Conservation (phyloP, 2,888 invertebrate species). For the Rhodophaea formosa region DNA sequence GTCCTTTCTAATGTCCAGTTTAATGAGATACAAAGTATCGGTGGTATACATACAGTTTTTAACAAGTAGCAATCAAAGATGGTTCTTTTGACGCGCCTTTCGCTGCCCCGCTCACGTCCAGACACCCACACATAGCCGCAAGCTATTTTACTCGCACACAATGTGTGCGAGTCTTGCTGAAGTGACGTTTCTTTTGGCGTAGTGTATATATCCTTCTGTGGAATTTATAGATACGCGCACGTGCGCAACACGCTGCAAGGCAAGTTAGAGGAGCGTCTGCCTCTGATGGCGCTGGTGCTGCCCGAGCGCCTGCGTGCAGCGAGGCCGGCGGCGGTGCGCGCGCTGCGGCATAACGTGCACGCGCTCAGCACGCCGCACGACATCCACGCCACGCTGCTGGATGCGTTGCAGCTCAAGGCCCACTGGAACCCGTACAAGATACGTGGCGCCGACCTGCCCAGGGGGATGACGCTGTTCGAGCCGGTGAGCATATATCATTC, state of each 20-base stretch:
- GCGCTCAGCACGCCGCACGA: slow-evolving; percentile 94
- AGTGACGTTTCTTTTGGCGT: too few relatives aligned
- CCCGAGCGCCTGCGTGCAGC: slow-evolving; percentile 85
- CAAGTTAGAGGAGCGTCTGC: slow-evolving; percentile 94
- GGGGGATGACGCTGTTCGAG: slow-evolving; percentile 83
- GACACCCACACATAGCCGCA: too few relatives aligned
- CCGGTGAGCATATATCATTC: slow-evolving; percentile 64
- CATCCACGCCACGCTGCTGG: slow-evolving; percentile 85
- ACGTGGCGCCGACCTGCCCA: slow-evolving; percentile 73
- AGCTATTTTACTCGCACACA: too few relatives aligned
- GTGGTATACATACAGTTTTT: too few relatives aligned
- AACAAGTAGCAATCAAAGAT: too few relatives aligned
- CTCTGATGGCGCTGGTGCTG: slow-evolving; percentile 90
- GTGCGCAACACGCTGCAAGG: slow-evolving; percentile 94
- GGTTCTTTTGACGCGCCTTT: too few relatives aligned
- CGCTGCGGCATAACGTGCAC: slow-evolving; percentile 83
- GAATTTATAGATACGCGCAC: slow-evolving; percentile 84
- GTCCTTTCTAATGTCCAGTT: too few relatives aligned
- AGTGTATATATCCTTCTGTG: too few relatives aligned
- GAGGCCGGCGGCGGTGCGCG: slow-evolving; percentile 66
- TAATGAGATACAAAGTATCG: too few relatives aligned
- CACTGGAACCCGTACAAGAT: slow-evolving; percentile 57
- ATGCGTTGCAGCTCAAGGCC: slow-evolving; percentile 48
- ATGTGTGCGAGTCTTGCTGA: too few relatives aligned
- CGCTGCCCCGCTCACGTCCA: too few relatives aligned